A percentile compares a stretch with the other conserved stretches of the same genome.
Evolutionary conservation across 1,140 invertebrate genomes (phyloP).

Genomic region (Papilio dardanus): DNA sequence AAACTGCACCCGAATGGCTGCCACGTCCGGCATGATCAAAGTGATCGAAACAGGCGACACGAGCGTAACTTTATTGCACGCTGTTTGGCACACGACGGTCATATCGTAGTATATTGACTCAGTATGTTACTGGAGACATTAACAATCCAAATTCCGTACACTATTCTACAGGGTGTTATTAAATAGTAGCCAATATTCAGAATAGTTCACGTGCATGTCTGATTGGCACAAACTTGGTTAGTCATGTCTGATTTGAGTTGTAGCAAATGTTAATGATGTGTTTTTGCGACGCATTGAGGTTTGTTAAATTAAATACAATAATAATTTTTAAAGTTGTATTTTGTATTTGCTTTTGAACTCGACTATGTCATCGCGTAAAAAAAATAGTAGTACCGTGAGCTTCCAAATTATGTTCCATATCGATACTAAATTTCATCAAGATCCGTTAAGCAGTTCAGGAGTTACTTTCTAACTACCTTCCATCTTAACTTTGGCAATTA

Average conservation of each 20-base stretch:
- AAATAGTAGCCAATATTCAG: conserved; percentile 14
- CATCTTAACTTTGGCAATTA: neutral
- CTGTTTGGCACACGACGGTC: conserved; percentile 44
- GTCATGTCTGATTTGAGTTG: neutral
- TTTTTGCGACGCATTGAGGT: too few relatives aligned
- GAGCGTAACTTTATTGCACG: conserved; percentile 59
- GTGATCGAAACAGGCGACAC: conserved; percentile 64
- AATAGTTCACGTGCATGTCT: conserved; percentile 1
- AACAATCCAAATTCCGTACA: conserved; percentile 4
- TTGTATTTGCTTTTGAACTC: neutral
- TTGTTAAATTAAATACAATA: neutral
- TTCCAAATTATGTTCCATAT: too few relatives aligned
- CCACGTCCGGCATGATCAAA: conserved; percentile 70
- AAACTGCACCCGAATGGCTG: conserved; percentile 53
- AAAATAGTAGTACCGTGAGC: too few relatives aligned
- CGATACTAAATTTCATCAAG: too few relatives aligned
- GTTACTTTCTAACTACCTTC: too few relatives aligned
- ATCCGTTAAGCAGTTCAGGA: too few relatives aligned
- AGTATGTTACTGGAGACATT: conserved; percentile 29
- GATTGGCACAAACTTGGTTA: conserved; percentile 15
- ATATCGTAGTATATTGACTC: conserved; percentile 66
- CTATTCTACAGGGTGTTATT: conserved; percentile 1
- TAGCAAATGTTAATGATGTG: neutral
- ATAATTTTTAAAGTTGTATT: neutral
- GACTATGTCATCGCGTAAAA: too few relatives aligned